Evolutionary conservation across 2,113 vertebrate species (phyloP).

Genomic region (Phaethornis superciliosus): DNA sequence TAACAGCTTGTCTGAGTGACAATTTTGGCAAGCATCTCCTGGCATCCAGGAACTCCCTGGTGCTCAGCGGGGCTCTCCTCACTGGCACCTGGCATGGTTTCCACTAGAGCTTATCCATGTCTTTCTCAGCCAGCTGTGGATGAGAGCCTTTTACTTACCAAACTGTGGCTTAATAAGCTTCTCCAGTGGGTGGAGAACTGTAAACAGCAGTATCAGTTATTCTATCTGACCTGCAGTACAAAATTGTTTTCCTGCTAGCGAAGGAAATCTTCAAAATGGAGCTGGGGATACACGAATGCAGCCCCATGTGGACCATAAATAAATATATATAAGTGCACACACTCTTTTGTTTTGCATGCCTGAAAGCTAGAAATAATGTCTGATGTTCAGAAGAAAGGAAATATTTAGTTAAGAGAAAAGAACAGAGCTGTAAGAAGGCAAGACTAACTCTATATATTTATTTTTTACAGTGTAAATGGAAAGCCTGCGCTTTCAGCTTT

Average conservation of each 20-base stretch:
- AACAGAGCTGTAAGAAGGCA: background rate
- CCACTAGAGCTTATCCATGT: background rate
- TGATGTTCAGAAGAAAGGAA: conserved; percentile 57
- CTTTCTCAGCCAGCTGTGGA: background rate
- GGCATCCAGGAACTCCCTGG: background rate
- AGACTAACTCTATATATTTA: conserved; percentile 47
- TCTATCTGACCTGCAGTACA: conserved; percentile 34
- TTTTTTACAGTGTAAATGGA: conserved; percentile 36
- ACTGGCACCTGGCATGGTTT: rapidly evolving
- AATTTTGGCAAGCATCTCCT: background rate
- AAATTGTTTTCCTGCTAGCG: conserved; percentile 11
- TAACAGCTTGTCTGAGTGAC: background rate
- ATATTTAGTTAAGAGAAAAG: conserved; percentile 49
- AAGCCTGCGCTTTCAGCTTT: conserved; percentile 26
- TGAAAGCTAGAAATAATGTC: conserved; percentile 30
- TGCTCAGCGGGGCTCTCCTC: background rate
- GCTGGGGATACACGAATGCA: conserved; percentile 19
- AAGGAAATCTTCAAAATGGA: conserved; percentile 37
- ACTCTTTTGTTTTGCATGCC: conserved; percentile 4
- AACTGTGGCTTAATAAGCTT: background rate
- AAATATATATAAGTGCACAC: background rate
- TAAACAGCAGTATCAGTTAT: conserved; percentile 7
- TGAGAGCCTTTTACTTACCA: background rate
- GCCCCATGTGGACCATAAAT: conserved; percentile 22
- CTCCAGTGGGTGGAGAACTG: background rate